Evolutionary conservation across 2,797 vertebrate genomes (phyloP), one percentile per base, ranked within the genome.

Genomic region (Steatocranus sp.): DNA sequence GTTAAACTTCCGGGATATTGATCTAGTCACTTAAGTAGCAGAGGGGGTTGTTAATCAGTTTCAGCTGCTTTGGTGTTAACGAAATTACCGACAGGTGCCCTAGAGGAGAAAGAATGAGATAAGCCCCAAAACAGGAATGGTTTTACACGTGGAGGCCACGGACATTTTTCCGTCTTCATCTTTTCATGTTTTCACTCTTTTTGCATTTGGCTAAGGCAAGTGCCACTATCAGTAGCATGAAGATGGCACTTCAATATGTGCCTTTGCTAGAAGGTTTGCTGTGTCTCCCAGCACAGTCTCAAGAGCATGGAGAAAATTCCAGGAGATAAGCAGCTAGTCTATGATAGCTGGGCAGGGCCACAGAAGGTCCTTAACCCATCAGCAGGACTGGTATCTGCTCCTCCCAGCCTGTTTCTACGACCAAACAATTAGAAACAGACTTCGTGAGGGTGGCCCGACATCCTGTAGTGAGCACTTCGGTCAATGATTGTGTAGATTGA

Each of bases 201-300:
- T 36, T 36, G 58, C 32, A 36, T 61, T 61, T 20, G 32, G 58
- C 32, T 1, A 20, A 34, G 6, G 18, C 2, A 34, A 61, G 56
- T 61, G 56, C 56, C 56, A 34, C 56, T n/a, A n/a, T 61, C 30
- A n/a, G 56, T 61, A 61, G 56, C 18, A 34, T 61, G 30, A 61
- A 1, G 18, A n/a, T 34, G 56, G 56, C 6, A 58, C 56, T 58
- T 58, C 1, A 61, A 34, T 11, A n/a, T 61, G 30, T 11, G 10
- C 58, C 18, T 20, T 61, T 36, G 58, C 32, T n/a, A 20, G 2
- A 20, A 36, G 56, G 18, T 61, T 61, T 36, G 32, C 7, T 61
- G 56, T 61, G 32, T 61, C 32, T 61, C 56, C 56, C 32, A 61
- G 56, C 32, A 61, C 56, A 61, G 32, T 61, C 1, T 61, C 56